Evolutionary conservation across 2,888 invertebrate species (phyloP), one percentile per base, ranked within the genome.

Genomic region (Lottia gigantea): DNA sequence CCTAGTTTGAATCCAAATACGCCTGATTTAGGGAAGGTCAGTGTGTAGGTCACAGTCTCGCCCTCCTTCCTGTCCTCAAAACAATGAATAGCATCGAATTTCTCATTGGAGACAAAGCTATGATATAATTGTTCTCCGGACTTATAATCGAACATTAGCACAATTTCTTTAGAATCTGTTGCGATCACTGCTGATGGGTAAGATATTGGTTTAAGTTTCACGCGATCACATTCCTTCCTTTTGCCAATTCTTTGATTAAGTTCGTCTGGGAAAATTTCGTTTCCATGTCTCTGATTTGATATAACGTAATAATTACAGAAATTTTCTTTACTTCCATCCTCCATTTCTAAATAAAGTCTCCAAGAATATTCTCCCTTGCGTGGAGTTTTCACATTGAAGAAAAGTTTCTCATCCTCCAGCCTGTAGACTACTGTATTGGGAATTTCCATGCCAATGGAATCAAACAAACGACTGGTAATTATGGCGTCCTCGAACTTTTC

Each of bases 301-400:
- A 79, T 77, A 19, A 82, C 71, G 49, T 79, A 76, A 68, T 81
- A 82, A 71, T 86, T 86, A 70, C 85, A 86, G 40, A 86, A 80
- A 71, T 86, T 86, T 23, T 74, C 71, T 61, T 82, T 74, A 19
- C 70, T 69, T 4, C 74, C 76, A 40, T 66, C 55, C 4, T 64
- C 69, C 46, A 69, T 69, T 23, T 76, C 74, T 6, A 74, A 78
- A 72, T 76, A 78, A 23, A 82, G 65, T 45, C 75, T 68, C 25
- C 78, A 72, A n/a, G 79, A 78, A 70, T 79, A 82, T 68, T 80
- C 78, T 25, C 82, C 82, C 14, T 66, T 65, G 62, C 68, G 66
- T 14, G 80, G 80, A 6, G 79, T 74, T 45, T 77, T 74, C 19
- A 80, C 61, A 31, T 70, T 68, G 49, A 82, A 70, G n/a, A 77